Evolutionary conservation across 2,888 invertebrate species (phyloP).

Genomic region (Cheilosia pagana): DNA sequence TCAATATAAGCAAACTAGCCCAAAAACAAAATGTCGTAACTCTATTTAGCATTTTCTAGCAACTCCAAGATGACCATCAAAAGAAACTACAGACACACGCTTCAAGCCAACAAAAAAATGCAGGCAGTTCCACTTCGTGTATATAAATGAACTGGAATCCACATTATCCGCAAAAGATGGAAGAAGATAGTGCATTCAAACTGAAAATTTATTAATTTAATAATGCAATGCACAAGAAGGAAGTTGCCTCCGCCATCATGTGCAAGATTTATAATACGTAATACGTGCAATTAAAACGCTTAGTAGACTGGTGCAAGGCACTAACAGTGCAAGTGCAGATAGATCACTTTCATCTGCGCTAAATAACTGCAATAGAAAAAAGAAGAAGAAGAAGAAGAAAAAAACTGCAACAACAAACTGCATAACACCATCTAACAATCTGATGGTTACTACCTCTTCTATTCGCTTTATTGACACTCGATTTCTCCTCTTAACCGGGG

Average conservation of each 20-base stretch:
- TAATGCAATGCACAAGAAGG: conserved; percentile 75
- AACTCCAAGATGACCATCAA: not conserved
- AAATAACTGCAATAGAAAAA: conserved; percentile 52
- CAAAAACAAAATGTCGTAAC: too few relatives aligned
- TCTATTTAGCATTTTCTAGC: too few relatives aligned
- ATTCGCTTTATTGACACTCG: conserved; percentile 71
- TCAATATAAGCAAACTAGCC: too few relatives aligned
- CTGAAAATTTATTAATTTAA: conserved; percentile 73
- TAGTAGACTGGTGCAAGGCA: conserved; percentile 74
- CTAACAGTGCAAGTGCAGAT: conserved; percentile 73
- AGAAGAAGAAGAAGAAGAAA: conserved; percentile 8
- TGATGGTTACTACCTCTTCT: conserved; percentile 56
- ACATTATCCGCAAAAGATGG: conserved; percentile 57
- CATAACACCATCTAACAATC: conserved; percentile 62
- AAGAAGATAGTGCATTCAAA: conserved; percentile 70
- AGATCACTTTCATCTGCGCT: conserved; percentile 74
- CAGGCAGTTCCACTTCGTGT: conserved; percentile 2
- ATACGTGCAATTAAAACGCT: conserved; percentile 73
- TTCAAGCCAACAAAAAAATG: not conserved
- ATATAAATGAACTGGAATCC: conserved; percentile 12
- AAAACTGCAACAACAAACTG: conserved; percentile 21
- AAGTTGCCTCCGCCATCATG: conserved; percentile 71
- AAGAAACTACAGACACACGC: not conserved
- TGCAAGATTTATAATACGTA: conserved; percentile 73
- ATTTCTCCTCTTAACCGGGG: conserved; percentile 68